phyloP scores from a whole-genome alignment of 2,888 invertebrate species.

The Tipula vernalis region DNA sequence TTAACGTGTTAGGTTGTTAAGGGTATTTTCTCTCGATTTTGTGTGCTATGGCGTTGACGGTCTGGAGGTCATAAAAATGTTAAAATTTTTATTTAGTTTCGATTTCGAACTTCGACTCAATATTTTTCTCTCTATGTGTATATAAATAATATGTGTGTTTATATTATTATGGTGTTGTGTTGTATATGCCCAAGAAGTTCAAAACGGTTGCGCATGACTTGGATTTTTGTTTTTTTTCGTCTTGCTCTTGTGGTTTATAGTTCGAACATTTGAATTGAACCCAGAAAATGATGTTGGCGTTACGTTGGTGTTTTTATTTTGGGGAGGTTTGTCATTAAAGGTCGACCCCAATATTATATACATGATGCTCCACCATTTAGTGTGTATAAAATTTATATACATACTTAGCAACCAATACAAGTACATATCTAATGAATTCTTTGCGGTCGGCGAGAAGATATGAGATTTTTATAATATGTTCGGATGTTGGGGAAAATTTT shows the following conservation, averaged over 20 bases:
- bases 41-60: neutral
- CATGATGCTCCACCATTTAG: slow-evolving; percentile 9
- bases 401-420: slow-evolving; percentile 8
- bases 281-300: slow-evolving; percentile 6
- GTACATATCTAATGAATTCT: neutral
- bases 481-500: neutral
- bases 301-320: neutral
- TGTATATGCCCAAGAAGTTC: neutral
- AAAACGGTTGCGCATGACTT: slow-evolving; percentile 9
- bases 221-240: neutral
- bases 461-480: neutral
- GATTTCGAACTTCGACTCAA: neutral
- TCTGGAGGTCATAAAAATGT: neutral
- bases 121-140: neutral
- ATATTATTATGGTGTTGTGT: neutral
- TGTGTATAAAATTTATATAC: neutral
- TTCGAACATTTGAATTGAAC: slow-evolving; percentile 7
- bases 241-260: slow-evolving; percentile 5
- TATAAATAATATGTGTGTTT: neutral
- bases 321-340: slow-evolving; percentile 6
- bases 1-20: slow-evolving; percentile 9
- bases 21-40: neutral
- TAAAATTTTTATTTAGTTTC: slow-evolving; percentile 7
- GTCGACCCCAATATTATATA: slow-evolving; percentile 8
- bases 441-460: neutral